These are phyloP conservation scores for Cantharis nigra DNA, from an alignment of 2,888 invertebrate species.

Conservation along the genomic window DNA sequence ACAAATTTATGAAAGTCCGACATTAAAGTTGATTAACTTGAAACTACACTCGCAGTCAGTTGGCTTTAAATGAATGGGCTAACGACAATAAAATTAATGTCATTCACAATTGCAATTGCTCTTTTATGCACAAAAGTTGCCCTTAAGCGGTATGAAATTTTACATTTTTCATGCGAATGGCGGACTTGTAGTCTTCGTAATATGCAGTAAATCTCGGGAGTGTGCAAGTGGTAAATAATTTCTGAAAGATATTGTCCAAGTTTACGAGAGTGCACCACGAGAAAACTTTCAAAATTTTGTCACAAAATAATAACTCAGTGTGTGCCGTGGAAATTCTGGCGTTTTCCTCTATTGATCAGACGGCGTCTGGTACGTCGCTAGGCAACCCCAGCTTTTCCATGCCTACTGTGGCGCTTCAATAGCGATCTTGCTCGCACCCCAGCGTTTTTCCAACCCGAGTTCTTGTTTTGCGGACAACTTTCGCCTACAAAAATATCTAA, in stretches of 20 bases:
- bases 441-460: conserved; percentile 3
- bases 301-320: conserved; percentile 36
- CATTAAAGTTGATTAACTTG: not conserved
- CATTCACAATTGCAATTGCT: not conserved
- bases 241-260: conserved; percentile 14
- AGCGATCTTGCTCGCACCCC: conserved; percentile 13
- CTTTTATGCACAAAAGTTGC: not conserved
- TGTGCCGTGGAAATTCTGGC: conserved; percentile 33
- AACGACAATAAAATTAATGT: not conserved
- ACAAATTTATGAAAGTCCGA: conserved; percentile 21
- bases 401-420: conserved; percentile 3
- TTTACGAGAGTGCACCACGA: conserved; percentile 13
- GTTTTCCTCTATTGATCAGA: conserved; percentile 49
- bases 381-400: conserved; percentile 42
- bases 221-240: not conserved
- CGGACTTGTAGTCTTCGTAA: not conserved
- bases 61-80: not conserved
- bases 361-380: conserved; percentile 51
- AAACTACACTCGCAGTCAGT: not conserved
- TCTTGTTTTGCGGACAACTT: conserved; percentile 8
- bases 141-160: not conserved
- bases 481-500: conserved; percentile 29
- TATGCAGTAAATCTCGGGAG: not conserved
- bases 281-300: conserved; percentile 31
- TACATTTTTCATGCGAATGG: not conserved